Base-by-base conservation (phyloP, 37 sponge, comb jelly and placozoan genomes). In the Spongilla lacustris region DNA sequence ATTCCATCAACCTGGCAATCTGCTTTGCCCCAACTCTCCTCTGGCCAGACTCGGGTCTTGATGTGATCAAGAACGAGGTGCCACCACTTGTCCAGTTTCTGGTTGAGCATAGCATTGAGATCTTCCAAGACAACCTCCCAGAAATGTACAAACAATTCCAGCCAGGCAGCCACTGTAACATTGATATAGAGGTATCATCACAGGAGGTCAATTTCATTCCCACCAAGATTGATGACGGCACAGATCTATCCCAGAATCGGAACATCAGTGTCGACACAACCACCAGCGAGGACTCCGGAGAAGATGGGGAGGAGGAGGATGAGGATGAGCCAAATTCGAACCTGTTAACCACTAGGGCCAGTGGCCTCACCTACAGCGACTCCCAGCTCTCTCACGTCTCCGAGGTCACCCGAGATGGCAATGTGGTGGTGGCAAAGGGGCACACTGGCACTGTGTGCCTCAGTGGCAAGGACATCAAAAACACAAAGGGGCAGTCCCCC, bases 381-480 rank as follows among this genome's bases (percentile, higher is more conserved):
- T 90, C 82, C 0, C 86, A 85, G 50, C 79, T 90, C 76, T 87
- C 87, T 11, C 71, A 69, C 23, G 66, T 87, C 36, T 88, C 88
- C 0, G 81, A 87, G 87, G 11, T 72, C 27, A 73, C 66, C 28
- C 74, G 75, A 12, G 26, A 76, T 26, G 85, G 67, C 5, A 50
- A 26, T 2, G 67, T 27, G 9, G 36, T 38, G 4, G 41, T 35
- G 41, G 22, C 36, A 31, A 10, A 4, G 8, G 46, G 46, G 8
- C 46, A 46, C 46, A 46, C 46, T 4, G 46, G 46, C 8, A 46
- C 46, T 8, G 46, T 46, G 8, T 46, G 46, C 46, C 46, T 46
- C 8, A 46, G 46, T 8, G 46, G 46, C 46, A 46, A 46, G 46
- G 46, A 46, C 32, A 73, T 13, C 29, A 35, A 68, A 6, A 34